phyloP scores from a whole-genome alignment of 2,113 vertebrate genomes.

The Macquaria ambigua region DNA sequence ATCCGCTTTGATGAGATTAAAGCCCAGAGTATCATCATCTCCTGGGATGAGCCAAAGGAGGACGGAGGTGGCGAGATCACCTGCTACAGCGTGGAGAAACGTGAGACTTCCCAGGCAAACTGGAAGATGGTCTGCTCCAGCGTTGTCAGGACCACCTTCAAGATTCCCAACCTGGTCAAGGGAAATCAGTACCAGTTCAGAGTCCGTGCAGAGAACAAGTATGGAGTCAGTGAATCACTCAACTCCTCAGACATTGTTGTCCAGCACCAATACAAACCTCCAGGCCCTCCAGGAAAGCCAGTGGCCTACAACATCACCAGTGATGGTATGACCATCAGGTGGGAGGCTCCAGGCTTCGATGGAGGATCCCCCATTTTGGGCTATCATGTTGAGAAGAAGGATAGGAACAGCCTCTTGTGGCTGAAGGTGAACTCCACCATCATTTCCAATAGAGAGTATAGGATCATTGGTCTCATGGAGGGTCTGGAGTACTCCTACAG shows the following conservation, averaged over 20 bases:
- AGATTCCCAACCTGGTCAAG: conserved; percentile 95
- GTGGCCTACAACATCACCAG: conserved; percentile 94
- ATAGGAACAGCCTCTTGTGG: conserved; percentile 99
- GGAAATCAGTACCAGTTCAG: conserved; percentile 95
- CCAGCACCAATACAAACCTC: conserved; percentile 96
- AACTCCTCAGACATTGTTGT: conserved; percentile 89
- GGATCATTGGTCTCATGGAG: conserved; percentile 93
- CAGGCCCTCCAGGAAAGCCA: conserved; percentile 94
- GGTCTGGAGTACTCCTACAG: conserved; percentile 98
- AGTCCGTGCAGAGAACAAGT: conserved; percentile 97
- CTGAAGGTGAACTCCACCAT: conserved; percentile 92
- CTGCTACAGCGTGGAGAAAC: conserved; percentile 96
- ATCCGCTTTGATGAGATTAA: conserved; percentile 95
- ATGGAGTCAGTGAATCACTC: conserved; percentile 92
- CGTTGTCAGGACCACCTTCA: conserved; percentile 93
- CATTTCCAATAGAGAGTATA: conserved; percentile 95
- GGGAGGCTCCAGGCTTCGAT: conserved; percentile 95
- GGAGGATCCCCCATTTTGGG: conserved; percentile 95
- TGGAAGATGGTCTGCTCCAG: conserved; percentile 99
- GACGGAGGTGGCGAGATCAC: conserved; percentile 96
- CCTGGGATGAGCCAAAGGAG: conserved; percentile 94
- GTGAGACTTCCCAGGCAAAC: conserved; percentile 94
- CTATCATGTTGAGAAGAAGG: conserved; percentile 98
- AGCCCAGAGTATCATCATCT: conserved; percentile 94
- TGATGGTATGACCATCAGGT: conserved; percentile 96